Conservation (phyloP, 2,888 invertebrate genomes). For the Diabrotica balteata region DNA sequence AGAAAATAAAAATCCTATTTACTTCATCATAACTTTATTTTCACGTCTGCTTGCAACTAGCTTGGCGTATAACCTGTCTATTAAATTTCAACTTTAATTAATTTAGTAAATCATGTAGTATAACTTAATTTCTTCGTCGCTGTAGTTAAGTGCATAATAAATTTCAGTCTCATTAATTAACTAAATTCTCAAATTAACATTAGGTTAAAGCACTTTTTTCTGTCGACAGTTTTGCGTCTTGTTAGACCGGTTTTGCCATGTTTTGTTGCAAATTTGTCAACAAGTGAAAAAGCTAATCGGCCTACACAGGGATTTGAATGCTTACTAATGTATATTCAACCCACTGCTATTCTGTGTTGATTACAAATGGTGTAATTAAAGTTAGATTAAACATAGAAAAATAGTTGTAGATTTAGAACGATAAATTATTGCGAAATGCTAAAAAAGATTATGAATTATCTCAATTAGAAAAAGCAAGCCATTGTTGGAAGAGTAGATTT, state of each 20-base stretch:
- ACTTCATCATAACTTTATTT: too few relatives aligned
- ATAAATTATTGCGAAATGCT: too few relatives aligned
- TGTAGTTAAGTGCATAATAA: conserved; percentile 5
- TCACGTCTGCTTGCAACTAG: neutral
- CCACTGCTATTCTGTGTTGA: too few relatives aligned
- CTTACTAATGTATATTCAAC: too few relatives aligned
- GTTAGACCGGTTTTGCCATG: conserved; percentile 16
- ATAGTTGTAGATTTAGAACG: too few relatives aligned
- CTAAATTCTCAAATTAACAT: conserved; percentile 7
- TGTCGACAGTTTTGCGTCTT: conserved; percentile 2
- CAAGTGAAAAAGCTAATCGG: conserved; percentile 10
- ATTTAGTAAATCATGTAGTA: conserved; percentile 9
- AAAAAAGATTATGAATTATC: too few relatives aligned
- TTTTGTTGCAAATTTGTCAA: conserved; percentile 24
- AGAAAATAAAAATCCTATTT: neutral
- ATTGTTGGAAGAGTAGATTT: too few relatives aligned
- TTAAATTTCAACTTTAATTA: conserved; percentile 14
- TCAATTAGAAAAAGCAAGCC: too few relatives aligned
- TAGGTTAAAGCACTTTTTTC: conserved; percentile 7
- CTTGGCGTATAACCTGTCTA: neutral
- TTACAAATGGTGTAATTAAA: too few relatives aligned
- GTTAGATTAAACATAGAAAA: too few relatives aligned
- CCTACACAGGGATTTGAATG: conserved; percentile 5
- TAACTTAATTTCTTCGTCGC: conserved; percentile 7
- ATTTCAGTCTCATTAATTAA: conserved; percentile 11